Conservation (phyloP, 2,797 vertebrate species). For the Phoxinus dragarum region DNA sequence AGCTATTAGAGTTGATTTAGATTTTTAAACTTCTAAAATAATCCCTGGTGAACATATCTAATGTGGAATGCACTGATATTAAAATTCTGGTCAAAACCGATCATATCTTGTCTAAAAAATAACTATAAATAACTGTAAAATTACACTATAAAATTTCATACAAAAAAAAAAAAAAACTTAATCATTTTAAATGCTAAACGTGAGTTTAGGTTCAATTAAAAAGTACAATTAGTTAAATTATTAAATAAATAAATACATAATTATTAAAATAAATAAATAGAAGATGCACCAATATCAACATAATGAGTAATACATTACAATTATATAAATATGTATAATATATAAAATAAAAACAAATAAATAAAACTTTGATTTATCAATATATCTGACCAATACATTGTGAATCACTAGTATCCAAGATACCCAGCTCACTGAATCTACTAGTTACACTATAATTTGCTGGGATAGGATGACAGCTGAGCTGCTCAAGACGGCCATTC, state of each 20-base stretch:
- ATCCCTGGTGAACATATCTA: not conserved
- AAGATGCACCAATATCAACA: not conserved
- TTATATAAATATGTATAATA: not conserved
- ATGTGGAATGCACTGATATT: not conserved
- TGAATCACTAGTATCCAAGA: not conserved
- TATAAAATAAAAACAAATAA: not conserved
- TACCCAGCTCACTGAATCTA: not conserved
- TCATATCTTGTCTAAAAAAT: not conserved
- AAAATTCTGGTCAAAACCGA: not conserved
- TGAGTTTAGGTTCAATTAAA: not conserved
- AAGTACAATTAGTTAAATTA: not conserved
- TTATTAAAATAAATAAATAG: not conserved
- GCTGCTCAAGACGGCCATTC: not conserved
- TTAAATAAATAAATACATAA: not conserved
- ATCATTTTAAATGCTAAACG: not conserved
- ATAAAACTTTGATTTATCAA: not conserved
- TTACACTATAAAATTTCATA: too few relatives aligned
- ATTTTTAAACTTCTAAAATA: not conserved
- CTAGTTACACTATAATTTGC: not conserved
- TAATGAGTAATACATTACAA: not conserved
- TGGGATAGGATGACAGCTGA: slow-evolving; percentile 12
- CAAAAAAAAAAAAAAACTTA: not conserved
- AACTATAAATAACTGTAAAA: not conserved
- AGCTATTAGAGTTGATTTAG: not conserved
- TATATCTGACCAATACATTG: not conserved